Conservation (phyloP, 2,888 invertebrate genomes). For the Diaphora mendica region DNA sequence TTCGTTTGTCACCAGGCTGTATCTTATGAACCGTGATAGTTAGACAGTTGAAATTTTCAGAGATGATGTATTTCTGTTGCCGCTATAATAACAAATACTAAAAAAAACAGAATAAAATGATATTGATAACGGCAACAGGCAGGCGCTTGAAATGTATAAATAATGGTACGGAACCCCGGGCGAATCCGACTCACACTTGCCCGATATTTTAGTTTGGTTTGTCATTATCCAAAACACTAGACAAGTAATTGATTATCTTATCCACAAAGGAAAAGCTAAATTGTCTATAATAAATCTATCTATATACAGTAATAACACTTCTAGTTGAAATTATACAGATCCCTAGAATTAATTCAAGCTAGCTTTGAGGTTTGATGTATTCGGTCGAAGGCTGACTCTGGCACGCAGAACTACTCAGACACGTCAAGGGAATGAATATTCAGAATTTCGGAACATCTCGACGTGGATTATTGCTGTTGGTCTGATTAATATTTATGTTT, state of each 20-base stretch:
- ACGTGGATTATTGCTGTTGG: slow-evolving; percentile 19
- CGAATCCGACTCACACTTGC: too few species aligned
- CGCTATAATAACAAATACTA: too few species aligned
- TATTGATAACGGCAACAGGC: too few species aligned
- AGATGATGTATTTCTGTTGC: too few species aligned
- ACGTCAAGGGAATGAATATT: slow-evolving; percentile 43
- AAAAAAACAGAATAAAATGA: too few species aligned
- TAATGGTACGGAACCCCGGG: too few species aligned
- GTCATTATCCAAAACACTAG: neutral
- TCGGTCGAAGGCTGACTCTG: slow-evolving; percentile 9
- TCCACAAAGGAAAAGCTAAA: neutral
- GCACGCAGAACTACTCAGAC: slow-evolving; percentile 15
- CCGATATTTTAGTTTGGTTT: too few species aligned
- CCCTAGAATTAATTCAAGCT: slow-evolving; percentile 2
- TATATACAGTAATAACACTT: neutral
- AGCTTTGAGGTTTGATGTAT: neutral
- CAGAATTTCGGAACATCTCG: slow-evolving; percentile 25
- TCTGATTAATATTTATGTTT: slow-evolving; percentile 49
- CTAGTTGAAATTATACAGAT: neutral
- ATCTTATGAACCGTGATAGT: too few species aligned
- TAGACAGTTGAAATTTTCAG: too few species aligned
- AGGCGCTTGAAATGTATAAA: too few species aligned
- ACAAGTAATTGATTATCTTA: neutral
- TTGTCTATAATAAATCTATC: neutral
- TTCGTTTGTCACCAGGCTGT: too few species aligned